These are phyloP conservation scores for Synanthedon tipuliformis DNA, from an alignment of 2,888 invertebrate genomes.

Conservation along the genomic window DNA sequence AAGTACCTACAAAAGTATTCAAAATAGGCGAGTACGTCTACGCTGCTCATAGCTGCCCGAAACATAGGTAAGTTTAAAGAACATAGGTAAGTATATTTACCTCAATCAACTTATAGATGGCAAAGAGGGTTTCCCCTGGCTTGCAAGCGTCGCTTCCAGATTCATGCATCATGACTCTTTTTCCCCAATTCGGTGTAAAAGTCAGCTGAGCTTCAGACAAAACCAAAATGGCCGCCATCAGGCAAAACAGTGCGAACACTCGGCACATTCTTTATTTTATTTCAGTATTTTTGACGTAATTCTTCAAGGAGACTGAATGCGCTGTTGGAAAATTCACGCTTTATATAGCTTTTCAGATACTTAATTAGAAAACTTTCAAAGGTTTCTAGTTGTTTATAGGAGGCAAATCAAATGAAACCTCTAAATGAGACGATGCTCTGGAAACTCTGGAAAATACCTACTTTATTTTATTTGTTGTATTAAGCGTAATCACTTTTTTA, in stretches of 20 bases:
- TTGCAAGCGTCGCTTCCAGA: constrained; percentile 45
- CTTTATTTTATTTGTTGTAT: too few relatives aligned
- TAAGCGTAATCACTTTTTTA: too few relatives aligned
- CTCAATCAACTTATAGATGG: constrained; percentile 72
- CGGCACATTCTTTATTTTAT: constrained; percentile 21
- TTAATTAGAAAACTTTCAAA: constrained; percentile 5
- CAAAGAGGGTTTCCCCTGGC: constrained; percentile 64
- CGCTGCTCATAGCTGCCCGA: too few relatives aligned
- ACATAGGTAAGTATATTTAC: constrained; percentile 27
- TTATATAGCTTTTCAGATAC: not conserved
- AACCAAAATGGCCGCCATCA: constrained; percentile 19
- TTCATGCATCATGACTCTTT: constrained; percentile 30
- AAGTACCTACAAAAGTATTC: too few relatives aligned
- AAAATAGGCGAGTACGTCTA: too few relatives aligned
- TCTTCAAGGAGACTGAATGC: not conserved
- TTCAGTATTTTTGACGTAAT: not conserved
- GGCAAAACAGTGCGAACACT: constrained; percentile 16
- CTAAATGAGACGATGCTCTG: constrained; percentile 6
- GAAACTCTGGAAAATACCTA: not conserved
- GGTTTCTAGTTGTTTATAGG: constrained; percentile 16
- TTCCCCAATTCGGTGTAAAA: constrained; percentile 71
- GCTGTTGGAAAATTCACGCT: not conserved
- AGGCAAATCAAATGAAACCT: constrained; percentile 44
- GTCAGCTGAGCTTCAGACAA: constrained; percentile 60
- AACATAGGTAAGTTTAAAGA: not conserved